phyloP scores from a whole-genome alignment of 2,797 vertebrate genomes.

The Eutrigla gurnardus region DNA sequence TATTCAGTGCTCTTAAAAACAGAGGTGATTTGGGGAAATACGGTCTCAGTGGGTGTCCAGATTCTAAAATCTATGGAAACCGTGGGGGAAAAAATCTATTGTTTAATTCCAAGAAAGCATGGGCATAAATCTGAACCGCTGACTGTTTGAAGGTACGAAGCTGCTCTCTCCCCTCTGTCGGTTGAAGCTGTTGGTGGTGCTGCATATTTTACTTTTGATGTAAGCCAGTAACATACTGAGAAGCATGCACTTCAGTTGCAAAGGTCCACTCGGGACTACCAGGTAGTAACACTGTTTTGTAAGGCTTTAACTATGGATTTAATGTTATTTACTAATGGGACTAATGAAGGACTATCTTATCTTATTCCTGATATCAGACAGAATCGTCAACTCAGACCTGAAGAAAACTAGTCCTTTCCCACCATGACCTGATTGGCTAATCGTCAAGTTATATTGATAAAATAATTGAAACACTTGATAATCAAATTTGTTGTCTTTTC shows the following conservation, averaged over 20 bases:
- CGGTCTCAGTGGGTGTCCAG: constrained; percentile 48
- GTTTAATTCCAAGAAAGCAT: constrained; percentile 56
- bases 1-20: constrained; percentile 35
- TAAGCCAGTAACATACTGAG: constrained; percentile 11
- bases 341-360: too few species aligned
- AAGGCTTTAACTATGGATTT: not conserved
- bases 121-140: constrained; percentile 49
- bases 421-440: too few species aligned
- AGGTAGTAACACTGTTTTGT: not conserved
- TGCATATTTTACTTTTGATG: constrained; percentile 17
- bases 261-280: not conserved
- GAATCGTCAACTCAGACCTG: not conserved
- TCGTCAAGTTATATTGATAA: too few species aligned
- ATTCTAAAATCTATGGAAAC: constrained; percentile 25
- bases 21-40: constrained; percentile 47
- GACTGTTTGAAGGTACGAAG: constrained; percentile 22
- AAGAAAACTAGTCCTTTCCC: not conserved
- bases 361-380: not conserved
- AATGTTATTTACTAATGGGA: not conserved
- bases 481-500: not conserved
- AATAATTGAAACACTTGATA: too few species aligned
- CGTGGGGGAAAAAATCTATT: constrained; percentile 38
- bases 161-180: not conserved
- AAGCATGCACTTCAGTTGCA: constrained; percentile 16
- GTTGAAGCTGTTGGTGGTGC: constrained; percentile 7